Conservation (phyloP, 2,888 invertebrate species). For the Conus canariensis region DNA sequence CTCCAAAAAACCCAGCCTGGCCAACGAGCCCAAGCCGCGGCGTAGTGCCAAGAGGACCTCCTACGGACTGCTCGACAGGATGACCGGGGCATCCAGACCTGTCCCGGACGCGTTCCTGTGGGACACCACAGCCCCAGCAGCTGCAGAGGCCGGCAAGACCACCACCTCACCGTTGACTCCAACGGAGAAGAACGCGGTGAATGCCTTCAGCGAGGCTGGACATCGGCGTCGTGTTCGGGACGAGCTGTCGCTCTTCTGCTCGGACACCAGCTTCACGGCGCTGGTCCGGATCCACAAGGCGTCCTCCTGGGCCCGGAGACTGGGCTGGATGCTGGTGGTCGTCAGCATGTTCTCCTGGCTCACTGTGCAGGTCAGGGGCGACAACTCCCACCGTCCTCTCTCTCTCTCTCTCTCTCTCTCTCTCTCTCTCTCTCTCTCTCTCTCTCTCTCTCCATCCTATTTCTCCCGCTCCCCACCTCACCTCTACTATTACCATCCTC, state of each 20-base stretch:
- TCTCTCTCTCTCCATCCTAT: background rate
- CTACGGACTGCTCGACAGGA: background rate
- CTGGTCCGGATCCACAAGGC: slow-evolving; percentile 66
- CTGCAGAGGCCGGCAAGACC: background rate
- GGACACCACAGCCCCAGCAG: background rate
- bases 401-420: no score
- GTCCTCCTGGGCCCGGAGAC: slow-evolving; percentile 57
- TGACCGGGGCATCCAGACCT: background rate
- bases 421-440: background rate
- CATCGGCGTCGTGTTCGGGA: slow-evolving; percentile 43
- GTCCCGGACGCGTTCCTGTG: background rate
- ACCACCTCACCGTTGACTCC: background rate
- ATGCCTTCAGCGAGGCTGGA: background rate
- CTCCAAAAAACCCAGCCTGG: background rate
- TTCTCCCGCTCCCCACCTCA: background rate
- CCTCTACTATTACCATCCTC: background rate
- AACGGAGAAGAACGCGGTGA: slow-evolving; percentile 1
- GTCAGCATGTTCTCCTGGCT: slow-evolving; percentile 62
- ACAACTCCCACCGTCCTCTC: no score
- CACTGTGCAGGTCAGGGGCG: slow-evolving; percentile 52
- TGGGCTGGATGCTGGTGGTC: slow-evolving; percentile 61
- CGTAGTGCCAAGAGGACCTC: background rate
- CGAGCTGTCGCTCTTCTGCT: slow-evolving; percentile 55
- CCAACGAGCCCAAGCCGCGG: background rate
- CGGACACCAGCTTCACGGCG: slow-evolving; percentile 69